Conservation (phyloP, 2,113 vertebrate species). For the Onychostoma macrolepis region DNA sequence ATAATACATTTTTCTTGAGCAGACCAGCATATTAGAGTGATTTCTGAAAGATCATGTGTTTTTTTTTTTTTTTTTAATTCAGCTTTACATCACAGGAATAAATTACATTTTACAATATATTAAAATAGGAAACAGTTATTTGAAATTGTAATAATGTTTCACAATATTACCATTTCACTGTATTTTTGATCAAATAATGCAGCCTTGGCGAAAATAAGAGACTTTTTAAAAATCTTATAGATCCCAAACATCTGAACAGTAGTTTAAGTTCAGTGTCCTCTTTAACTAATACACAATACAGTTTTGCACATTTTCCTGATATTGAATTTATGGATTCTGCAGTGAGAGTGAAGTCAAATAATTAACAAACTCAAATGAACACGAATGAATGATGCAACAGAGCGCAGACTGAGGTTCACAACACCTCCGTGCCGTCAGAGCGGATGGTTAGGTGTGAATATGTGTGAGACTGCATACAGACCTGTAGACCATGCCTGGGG, state of each 20-base stretch:
- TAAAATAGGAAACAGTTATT: no score
- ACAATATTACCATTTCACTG: neutral
- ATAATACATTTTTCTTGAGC: neutral
- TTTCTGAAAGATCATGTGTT: neutral
- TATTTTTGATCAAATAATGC: neutral
- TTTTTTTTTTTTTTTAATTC: no score
- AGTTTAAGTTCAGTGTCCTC: no score
- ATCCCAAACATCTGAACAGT: neutral
- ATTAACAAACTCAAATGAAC: neutral
- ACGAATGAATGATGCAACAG: neutral
- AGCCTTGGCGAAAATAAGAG: neutral
- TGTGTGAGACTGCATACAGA: slow-evolving; percentile 65
- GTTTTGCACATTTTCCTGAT: neutral
- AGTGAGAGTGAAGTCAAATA: neutral
- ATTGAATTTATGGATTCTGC: neutral
- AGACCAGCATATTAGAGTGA: neutral
- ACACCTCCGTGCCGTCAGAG: neutral
- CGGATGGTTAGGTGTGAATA: neutral
- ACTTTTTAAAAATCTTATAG: neutral
- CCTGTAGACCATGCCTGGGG: slow-evolving; percentile 99
- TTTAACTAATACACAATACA: no score
- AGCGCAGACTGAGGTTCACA: neutral
- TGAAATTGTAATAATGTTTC: neutral
- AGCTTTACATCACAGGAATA: neutral
- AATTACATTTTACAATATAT: neutral